A percentile compares a stretch with the other conserved stretches of the same genome.
phyloP scores from a whole-genome alignment of 2,888 invertebrate species.

The Cephus runcator region DNA sequence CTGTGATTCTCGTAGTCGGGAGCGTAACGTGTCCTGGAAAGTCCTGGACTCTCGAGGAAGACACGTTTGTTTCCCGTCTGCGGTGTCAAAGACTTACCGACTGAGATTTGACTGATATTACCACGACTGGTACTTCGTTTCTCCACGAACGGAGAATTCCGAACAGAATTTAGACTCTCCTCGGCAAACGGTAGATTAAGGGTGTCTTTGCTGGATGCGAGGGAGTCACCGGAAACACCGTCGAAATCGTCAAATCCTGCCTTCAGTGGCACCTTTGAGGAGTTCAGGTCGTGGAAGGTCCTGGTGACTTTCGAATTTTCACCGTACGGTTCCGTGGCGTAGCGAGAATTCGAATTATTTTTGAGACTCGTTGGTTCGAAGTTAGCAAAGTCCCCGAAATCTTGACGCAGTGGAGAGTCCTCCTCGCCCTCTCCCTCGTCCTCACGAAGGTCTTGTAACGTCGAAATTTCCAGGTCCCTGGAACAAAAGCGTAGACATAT shows the following conservation, averaged over 20 bases:
- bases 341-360: constrained; percentile 50
- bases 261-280: constrained; percentile 55
- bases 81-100: constrained; percentile 52
- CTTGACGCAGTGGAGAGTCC: constrained; percentile 54
- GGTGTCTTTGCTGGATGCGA: constrained; percentile 56
- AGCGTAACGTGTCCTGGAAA: constrained; percentile 28
- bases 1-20: constrained; percentile 59
- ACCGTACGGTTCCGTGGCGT: constrained; percentile 43
- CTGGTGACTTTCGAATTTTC: constrained; percentile 42
- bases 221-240: constrained; percentile 54
- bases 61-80: constrained; percentile 40
- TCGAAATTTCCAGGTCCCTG: constrained; percentile 53
- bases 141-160: constrained; percentile 53
- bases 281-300: constrained; percentile 52
- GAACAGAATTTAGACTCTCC: constrained; percentile 55
- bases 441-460: constrained; percentile 51
- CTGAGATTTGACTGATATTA: constrained; percentile 49
- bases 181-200: constrained; percentile 58
- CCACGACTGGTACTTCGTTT: constrained; percentile 47
- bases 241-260: constrained; percentile 62
- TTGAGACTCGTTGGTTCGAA: constrained; percentile 52
- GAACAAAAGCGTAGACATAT: constrained; percentile 10
- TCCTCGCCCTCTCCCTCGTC: constrained; percentile 39
- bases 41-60: constrained; percentile 40
- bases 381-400: constrained; percentile 55